A percentile compares a stretch with the other conserved stretches of the same genome.
These are phyloP conservation scores for Lithobates pipiens DNA, from an alignment of 2,797 vertebrate genomes.

Conservation along the genomic window DNA sequence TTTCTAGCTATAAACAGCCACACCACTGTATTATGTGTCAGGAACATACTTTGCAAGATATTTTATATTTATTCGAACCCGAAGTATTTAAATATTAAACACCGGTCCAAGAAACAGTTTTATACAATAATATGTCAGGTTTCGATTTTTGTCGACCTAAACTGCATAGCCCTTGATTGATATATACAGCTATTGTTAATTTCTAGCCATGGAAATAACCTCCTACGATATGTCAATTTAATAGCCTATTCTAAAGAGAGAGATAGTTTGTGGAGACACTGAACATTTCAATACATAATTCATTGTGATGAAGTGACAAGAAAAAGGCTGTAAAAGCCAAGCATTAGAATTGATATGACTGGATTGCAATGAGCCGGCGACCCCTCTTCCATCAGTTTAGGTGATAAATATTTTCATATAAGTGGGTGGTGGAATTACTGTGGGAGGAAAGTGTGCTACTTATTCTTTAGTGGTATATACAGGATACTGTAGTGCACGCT, in stretches of 20 bases:
- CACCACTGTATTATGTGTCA: not conserved
- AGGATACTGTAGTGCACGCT: not conserved
- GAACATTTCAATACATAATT: conserved; percentile 8
- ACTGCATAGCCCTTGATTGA: not conserved
- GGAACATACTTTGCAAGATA: not conserved
- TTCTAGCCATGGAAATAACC: not conserved
- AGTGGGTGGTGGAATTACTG: conserved; percentile 11
- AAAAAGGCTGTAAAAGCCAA: conserved; percentile 3
- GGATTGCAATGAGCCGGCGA: conserved; percentile 3
- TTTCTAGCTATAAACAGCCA: not conserved
- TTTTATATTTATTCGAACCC: not conserved
- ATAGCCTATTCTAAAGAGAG: conserved; percentile 9
- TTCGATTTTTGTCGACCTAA: not conserved
- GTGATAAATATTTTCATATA: conserved; percentile 22
- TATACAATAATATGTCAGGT: not conserved
- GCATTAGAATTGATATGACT: conserved; percentile 13
- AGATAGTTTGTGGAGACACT: not conserved
- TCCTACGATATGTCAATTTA: conserved; percentile 21
- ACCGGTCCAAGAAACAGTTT: not conserved
- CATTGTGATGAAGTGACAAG: conserved; percentile 12
- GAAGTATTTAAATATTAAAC: not conserved
- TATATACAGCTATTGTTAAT: not conserved
- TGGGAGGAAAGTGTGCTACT: conserved; percentile 7
- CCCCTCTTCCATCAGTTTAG: conserved; percentile 9
- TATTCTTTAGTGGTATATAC: not conserved